phyloP scores from a whole-genome alignment of 2,888 invertebrate genomes.

The Orthonevra nobilis region DNA sequence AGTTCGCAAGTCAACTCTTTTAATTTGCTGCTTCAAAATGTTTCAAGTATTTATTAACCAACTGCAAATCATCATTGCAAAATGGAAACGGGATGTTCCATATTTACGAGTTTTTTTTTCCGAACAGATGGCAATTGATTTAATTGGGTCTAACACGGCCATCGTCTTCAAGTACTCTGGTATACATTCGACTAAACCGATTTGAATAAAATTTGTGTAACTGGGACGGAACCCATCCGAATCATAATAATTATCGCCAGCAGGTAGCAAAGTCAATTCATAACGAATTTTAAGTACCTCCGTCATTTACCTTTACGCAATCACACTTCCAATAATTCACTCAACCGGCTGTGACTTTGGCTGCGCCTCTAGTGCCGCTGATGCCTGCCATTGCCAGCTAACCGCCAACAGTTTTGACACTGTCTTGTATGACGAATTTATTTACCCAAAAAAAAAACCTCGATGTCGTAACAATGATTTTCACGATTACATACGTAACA shows the following conservation, averaged over 20 bases:
- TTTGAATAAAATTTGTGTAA: slow-evolving; percentile 31
- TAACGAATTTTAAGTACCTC: slow-evolving; percentile 49
- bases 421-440: slow-evolving; percentile 61
- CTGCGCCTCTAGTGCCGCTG: too few relatives aligned
- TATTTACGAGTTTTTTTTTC: not conserved
- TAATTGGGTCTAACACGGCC: slow-evolving; percentile 17
- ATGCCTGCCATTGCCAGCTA: slow-evolving; percentile 36
- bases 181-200: slow-evolving; percentile 10
- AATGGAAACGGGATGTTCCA: too few relatives aligned
- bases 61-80: not conserved
- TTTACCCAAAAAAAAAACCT: slow-evolving; percentile 37
- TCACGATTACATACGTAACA: slow-evolving; percentile 54
- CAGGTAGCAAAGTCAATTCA: slow-evolving; percentile 21
- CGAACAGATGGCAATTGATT: slow-evolving; percentile 20
- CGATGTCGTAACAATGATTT: slow-evolving; percentile 59
- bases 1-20: slow-evolving; percentile 32
- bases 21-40: not conserved
- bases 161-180: slow-evolving; percentile 5
- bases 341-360: too few relatives aligned
- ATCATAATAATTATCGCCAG: slow-evolving; percentile 14
- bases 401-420: slow-evolving; percentile 55
- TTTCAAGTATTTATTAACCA: not conserved
- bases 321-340: slow-evolving; percentile 57
- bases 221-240: slow-evolving; percentile 28
- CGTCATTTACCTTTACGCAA: slow-evolving; percentile 54